phyloP scores from a whole-genome alignment of 2,113 vertebrate species.

The Merops nubicus region DNA sequence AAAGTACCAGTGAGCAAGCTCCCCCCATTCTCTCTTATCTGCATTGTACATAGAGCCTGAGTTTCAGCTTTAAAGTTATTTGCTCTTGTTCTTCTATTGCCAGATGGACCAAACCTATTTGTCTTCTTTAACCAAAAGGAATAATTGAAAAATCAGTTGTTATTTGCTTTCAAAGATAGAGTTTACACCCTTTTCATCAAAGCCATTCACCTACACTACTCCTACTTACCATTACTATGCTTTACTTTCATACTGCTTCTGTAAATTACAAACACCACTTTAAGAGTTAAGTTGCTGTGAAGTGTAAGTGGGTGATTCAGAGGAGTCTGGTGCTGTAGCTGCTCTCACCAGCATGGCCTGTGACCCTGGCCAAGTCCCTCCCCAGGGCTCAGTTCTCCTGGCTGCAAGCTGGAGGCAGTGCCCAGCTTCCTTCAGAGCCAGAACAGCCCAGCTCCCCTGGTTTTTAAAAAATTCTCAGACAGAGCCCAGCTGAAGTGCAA shows the following conservation, averaged over 20 bases:
- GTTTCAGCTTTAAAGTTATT: not conserved
- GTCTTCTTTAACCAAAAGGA: not conserved
- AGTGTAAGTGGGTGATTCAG: not conserved
- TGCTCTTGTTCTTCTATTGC: not conserved
- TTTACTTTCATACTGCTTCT: not conserved
- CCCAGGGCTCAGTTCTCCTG: not conserved
- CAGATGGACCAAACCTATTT: not conserved
- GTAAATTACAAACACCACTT: not conserved
- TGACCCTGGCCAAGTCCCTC: not conserved
- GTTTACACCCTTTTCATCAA: not conserved
- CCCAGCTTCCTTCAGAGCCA: not conserved
- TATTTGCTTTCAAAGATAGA: not conserved
- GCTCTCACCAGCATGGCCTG: not conserved
- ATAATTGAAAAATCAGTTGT: not conserved
- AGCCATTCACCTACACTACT: not conserved
- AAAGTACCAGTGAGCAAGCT: not conserved
- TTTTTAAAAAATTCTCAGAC: fast-evolving
- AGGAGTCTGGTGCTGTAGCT: not conserved
- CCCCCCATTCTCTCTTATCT: not conserved
- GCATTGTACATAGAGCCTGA: not conserved
- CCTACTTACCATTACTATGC: not conserved
- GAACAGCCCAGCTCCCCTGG: not conserved
- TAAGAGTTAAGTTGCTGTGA: not conserved
- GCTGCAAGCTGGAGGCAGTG: not conserved
- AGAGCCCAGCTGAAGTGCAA: not conserved